A percentile compares a stretch with the other conserved stretches of the same genome.
These are phyloP conservation scores for Coptotermes formosanus DNA, from an alignment of 1,140 invertebrate genomes.

Conservation along the genomic window DNA sequence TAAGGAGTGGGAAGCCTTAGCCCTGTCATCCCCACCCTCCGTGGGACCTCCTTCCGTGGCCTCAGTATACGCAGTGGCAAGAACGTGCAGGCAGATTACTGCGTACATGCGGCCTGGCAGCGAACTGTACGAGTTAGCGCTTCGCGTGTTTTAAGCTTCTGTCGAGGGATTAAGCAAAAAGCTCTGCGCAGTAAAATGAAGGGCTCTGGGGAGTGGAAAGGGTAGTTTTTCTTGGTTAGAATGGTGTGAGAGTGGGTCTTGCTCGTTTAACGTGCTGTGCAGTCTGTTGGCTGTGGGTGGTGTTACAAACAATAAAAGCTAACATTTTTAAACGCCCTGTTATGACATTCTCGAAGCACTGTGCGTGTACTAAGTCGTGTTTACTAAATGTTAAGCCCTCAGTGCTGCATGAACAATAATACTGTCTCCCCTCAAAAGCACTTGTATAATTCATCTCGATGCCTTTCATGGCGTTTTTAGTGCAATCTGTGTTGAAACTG, in stretches of 20 bases:
- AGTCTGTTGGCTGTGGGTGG: neutral
- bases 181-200: slow-evolving; percentile 1
- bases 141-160: neutral
- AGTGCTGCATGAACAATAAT: neutral
- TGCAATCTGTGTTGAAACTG: too few species aligned
- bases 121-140: neutral
- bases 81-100: neutral
- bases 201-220: neutral
- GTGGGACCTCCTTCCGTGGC: too few species aligned
- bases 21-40: too few species aligned
- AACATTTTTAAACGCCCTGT: neutral
- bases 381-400: neutral
- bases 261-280: neutral
- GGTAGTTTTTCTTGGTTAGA: neutral
- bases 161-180: slow-evolving; percentile 6
- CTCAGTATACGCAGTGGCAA: too few species aligned
- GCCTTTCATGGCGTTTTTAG: neutral
- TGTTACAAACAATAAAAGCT: neutral
- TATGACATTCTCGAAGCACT: neutral
- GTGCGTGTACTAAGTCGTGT: neutral
- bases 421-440: neutral
- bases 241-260: neutral
- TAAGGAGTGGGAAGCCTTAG: too few species aligned
- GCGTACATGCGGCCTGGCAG: neutral
- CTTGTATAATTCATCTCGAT: neutral